phyloP scores from a whole-genome alignment of 2,797 vertebrate species.

The Limnodromus scolopaceus region DNA sequence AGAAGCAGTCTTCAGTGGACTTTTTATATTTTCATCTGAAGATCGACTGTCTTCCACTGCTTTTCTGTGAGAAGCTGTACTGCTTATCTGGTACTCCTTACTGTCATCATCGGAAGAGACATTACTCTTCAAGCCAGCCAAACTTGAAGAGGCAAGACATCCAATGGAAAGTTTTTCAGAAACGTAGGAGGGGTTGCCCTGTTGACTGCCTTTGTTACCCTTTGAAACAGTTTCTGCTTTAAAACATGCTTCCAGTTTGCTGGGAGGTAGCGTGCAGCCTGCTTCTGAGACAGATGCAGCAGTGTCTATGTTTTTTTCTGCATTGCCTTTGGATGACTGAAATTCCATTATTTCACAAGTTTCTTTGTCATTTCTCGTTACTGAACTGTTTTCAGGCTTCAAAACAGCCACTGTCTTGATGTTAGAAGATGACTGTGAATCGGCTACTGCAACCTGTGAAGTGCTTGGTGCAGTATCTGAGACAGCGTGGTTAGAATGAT shows the following conservation, averaged over 20 bases:
- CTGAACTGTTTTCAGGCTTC: background rate
- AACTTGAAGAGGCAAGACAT: constrained; percentile 16
- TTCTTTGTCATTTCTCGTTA: background rate
- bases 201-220: background rate
- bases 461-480: background rate
- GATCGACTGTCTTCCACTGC: background rate
- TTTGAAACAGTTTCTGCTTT: background rate
- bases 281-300: background rate
- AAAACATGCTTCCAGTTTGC: background rate
- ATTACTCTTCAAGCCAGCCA: constrained; percentile 4
- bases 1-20: constrained; percentile 9
- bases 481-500: background rate
- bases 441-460: constrained; percentile 20
- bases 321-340: background rate
- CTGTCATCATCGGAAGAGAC: background rate
- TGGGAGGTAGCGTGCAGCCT: background rate
- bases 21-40: constrained; percentile 3
- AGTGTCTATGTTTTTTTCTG: background rate
- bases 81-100: background rate
- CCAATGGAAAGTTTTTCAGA: constrained; percentile 1
- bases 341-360: background rate
- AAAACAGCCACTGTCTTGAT: background rate
- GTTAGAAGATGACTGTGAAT: constrained; percentile 50
- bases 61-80: background rate
- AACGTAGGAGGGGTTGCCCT: background rate